Conservation (phyloP, 2,797 vertebrate species). For the Cetoscarus ocellatus region DNA sequence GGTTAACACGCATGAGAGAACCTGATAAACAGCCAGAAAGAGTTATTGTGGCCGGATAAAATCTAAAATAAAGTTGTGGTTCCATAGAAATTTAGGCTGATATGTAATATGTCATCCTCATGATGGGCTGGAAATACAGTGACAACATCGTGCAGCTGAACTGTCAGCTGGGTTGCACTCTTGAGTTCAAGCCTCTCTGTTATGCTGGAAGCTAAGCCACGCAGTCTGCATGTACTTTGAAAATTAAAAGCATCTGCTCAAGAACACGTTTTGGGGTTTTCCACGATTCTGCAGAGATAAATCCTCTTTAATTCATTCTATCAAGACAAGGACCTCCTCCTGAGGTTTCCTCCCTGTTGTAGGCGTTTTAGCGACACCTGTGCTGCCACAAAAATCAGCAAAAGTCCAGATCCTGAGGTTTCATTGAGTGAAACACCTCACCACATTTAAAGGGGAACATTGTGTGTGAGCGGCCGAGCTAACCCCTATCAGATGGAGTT, state of each 20-base stretch:
- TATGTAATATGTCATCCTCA: neutral
- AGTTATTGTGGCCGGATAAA: too few species aligned
- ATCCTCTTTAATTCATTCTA: neutral
- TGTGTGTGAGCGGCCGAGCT: slow-evolving; percentile 51
- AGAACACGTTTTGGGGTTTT: neutral
- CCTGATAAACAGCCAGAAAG: too few species aligned
- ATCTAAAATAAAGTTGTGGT: too few species aligned
- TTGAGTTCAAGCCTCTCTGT: neutral
- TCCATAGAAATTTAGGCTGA: neutral
- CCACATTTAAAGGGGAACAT: slow-evolving; percentile 13
- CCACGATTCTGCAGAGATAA: neutral
- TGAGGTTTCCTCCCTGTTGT: neutral
- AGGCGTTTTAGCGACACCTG: neutral
- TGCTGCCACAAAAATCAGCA: neutral
- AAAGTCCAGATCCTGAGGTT: neutral
- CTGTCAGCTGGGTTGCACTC: neutral
- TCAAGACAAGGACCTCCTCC: neutral
- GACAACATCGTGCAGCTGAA: neutral
- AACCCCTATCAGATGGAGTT: slow-evolving; percentile 81
- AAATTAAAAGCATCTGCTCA: neutral
- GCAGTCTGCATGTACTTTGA: neutral
- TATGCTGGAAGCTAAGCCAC: neutral
- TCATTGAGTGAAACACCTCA: slow-evolving; percentile 23
- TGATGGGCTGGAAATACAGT: neutral
- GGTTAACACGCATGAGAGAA: too few species aligned